Evolutionary conservation across 1,140 invertebrate genomes (phyloP).

Genomic region (Scaptomyza montana): DNA sequence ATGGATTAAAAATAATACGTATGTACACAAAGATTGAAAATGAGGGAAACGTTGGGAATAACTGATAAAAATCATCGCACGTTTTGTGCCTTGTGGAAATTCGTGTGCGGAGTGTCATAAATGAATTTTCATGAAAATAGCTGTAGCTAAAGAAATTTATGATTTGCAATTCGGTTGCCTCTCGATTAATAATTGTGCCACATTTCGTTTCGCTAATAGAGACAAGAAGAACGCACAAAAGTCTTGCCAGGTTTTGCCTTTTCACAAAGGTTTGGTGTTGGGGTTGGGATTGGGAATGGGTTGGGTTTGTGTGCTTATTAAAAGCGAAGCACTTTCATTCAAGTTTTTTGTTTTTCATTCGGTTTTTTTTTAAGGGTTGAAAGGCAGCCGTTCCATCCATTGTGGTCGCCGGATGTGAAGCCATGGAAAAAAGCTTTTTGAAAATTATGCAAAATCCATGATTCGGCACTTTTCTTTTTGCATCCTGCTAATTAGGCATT

Average conservation of each 20-base stretch:
- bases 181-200: constrained; percentile 66
- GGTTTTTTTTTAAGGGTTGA: constrained; percentile 43
- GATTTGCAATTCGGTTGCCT: constrained; percentile 41
- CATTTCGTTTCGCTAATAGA: constrained; percentile 41
- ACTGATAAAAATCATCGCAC: constrained; percentile 73
- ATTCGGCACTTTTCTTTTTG: constrained; percentile 65
- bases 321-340: constrained; percentile 58
- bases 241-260: constrained; percentile 8
- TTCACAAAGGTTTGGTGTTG: constrained; percentile 8
- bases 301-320: constrained; percentile 9
- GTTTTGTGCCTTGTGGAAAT: constrained; percentile 56
- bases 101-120: constrained; percentile 72
- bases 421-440: constrained; percentile 50
- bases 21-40: constrained; percentile 39
- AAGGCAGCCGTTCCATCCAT: constrained; percentile 24
- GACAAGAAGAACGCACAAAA: constrained; percentile 42
- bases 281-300: not conserved
- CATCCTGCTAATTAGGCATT: constrained; percentile 66
- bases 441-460: constrained; percentile 80
- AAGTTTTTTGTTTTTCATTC: constrained; percentile 1
- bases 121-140: constrained; percentile 71
- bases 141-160: constrained; percentile 44
- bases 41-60: constrained; percentile 13
- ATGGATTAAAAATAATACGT: constrained; percentile 81
- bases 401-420: constrained; percentile 40